A percentile compares a stretch with the other conserved stretches of the same genome.
These are phyloP conservation scores for Chironomus striatipennis DNA, from an alignment of 1,140 invertebrate species.

Conservation along the genomic window DNA sequence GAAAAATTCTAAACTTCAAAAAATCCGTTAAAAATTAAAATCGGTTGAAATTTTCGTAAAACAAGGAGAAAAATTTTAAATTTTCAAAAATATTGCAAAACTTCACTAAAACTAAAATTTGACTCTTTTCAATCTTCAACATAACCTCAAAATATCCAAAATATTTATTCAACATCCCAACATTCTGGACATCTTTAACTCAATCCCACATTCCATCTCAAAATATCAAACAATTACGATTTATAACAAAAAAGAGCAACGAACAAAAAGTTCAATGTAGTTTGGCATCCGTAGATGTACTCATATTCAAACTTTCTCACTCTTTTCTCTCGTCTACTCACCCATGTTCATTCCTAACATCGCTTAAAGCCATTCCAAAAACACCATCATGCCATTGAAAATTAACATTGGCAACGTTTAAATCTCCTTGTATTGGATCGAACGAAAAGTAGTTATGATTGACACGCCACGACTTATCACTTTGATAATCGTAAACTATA, in stretches of 20 bases:
- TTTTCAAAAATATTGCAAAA: too few relatives aligned
- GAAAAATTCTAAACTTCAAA: too few relatives aligned
- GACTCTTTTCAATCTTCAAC: too few relatives aligned
- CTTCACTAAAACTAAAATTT: too few relatives aligned
- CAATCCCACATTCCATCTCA: too few relatives aligned
- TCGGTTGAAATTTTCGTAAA: too few relatives aligned
- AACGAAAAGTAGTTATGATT: conserved; percentile 73
- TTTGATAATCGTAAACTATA: conserved; percentile 61
- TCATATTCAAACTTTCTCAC: conserved; percentile 26
- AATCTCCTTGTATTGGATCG: conserved; percentile 63
- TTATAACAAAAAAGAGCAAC: conserved; percentile 26
- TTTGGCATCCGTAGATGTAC: neutral
- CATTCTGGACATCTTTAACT: too few relatives aligned
- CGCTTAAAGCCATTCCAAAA: conserved; percentile 57
- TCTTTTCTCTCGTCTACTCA: conserved; percentile 30
- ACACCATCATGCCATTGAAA: conserved; percentile 73
- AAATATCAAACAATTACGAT: too few relatives aligned
- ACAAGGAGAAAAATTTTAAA: too few relatives aligned
- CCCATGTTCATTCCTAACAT: conserved; percentile 45
- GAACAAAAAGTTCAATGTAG: conserved; percentile 17
- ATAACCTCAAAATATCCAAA: too few relatives aligned
- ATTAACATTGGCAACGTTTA: conserved; percentile 57
- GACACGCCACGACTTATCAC: conserved; percentile 67
- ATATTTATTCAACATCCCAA: too few relatives aligned
- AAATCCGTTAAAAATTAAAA: too few relatives aligned